Evolutionary conservation across 2,888 invertebrate species (phyloP).

Genomic region (Eupithecia centaureata): DNA sequence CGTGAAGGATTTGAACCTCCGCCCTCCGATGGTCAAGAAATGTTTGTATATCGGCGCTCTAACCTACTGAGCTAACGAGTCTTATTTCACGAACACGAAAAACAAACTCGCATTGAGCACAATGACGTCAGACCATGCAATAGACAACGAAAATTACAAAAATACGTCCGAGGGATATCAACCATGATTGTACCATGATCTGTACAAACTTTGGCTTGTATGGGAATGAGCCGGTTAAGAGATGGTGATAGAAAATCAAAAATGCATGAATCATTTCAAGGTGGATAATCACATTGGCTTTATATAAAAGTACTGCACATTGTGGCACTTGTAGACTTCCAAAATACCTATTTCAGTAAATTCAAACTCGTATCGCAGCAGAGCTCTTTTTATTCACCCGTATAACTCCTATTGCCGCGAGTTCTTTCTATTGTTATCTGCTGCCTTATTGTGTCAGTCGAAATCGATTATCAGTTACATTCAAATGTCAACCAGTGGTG

Average conservation of each 20-base stretch:
- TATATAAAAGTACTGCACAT: background rate
- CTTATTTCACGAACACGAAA: constrained; percentile 5
- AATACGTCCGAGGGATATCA: background rate
- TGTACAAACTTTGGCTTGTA: background rate
- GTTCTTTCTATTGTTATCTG: too few species aligned
- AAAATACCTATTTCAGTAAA: background rate
- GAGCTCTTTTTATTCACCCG: background rate
- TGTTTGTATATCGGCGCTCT: constrained; percentile 45
- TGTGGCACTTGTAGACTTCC: background rate
- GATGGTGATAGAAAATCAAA: background rate
- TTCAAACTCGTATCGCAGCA: background rate
- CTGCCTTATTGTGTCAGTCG: too few species aligned
- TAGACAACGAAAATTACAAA: background rate
- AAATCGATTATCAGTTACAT: too few species aligned
- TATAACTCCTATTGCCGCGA: too few species aligned
- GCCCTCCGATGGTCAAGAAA: constrained; percentile 44
- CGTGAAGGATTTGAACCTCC: constrained; percentile 49
- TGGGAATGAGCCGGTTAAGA: background rate
- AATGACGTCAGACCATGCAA: background rate
- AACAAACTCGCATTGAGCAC: background rate
- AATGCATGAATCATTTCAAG: background rate
- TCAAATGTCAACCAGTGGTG: too few species aligned
- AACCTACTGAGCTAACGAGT: constrained; percentile 50
- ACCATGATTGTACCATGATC: background rate
- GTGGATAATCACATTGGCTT: background rate